Base-by-base conservation (phyloP, 2,113 vertebrate species). In the Campylorhamphus procurvoides region DNA sequence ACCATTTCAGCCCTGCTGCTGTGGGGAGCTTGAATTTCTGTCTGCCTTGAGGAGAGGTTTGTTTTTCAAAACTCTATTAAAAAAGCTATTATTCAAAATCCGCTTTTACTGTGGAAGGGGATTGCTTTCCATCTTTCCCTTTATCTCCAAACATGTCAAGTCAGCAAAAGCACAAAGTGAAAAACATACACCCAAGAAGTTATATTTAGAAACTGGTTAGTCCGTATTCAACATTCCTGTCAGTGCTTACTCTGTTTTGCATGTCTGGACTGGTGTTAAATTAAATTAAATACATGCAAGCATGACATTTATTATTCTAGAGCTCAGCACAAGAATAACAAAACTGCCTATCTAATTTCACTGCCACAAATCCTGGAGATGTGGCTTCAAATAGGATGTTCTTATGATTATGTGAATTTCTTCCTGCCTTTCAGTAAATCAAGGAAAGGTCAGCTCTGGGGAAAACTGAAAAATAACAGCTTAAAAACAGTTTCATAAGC, bases 231-330 rank as follows among this genome's bases (percentile, higher is more conserved):
- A 90, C 93, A 97, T 98, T 97, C 96, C 94, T 97, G 71, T 82
- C 90, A 87, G 89, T 91, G 80, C 93, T 96, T 95, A 94, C 62
- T 33, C 91, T 95, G 81, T 95, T 97, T 97, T 94, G 95, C 97
- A 95, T 96, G 97, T 97, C 96, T 95, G 94, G 90, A 84, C 97
- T 96, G 84, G 93, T 95, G 94, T 95, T 96, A 95, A 96, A 95
- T 91, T 94, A 97, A 96, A 97, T 95, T 85, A 95, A 97, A 94
- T 93, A 93, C 95, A 90, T 71, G 81, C 87, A 94, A 96, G 94
- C 93, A 89, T 96, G 95, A 92, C 90, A 92, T 94, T 96, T 95
- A 87, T 94, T 97, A 90, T 95, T 91, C 94, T 84, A 86, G 84
- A 93, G 72, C 87, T 96, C 83, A 95, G 78, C 71, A 37, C 69